These are phyloP conservation scores for Lamproptera curius DNA, from an alignment of 2,888 invertebrate genomes.

Conservation along the genomic window DNA sequence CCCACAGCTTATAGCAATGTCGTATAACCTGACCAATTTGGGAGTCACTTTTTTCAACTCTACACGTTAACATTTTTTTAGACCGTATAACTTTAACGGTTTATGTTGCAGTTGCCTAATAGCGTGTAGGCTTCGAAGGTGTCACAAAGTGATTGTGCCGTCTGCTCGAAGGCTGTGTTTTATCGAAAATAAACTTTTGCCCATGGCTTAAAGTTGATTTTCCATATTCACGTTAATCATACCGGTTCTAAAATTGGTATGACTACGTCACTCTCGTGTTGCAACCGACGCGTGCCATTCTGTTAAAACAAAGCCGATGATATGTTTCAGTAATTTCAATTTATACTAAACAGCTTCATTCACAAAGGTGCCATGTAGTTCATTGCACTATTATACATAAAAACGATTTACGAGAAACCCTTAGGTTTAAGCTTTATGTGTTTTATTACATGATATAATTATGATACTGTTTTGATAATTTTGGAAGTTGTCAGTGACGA, in stretches of 20 bases:
- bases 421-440: too few relatives aligned
- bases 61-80: conserved; percentile 23
- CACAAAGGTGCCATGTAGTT: too few relatives aligned
- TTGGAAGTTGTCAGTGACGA: too few relatives aligned
- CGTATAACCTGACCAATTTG: conserved; percentile 36
- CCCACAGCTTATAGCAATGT: conserved; percentile 54
- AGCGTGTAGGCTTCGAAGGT: conserved; percentile 58
- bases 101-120: conserved; percentile 59
- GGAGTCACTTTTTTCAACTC: conserved; percentile 23
- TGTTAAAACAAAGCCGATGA: conserved; percentile 31
- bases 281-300: conserved; percentile 66
- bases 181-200: conserved; percentile 32
- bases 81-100: conserved; percentile 36
- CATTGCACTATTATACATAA: too few relatives aligned
- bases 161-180: conserved; percentile 35
- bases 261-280: conserved; percentile 42
- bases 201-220: conserved; percentile 25
- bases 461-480: too few relatives aligned
- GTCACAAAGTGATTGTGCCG: conserved; percentile 46
- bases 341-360: conserved; percentile 21
- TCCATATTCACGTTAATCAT: conserved; percentile 28
- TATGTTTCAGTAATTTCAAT: conserved; percentile 26
- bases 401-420: too few relatives aligned
- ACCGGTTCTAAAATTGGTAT: conserved; percentile 49
- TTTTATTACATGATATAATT: too few relatives aligned